These are phyloP conservation scores for Cerceris rybyensis DNA, from an alignment of 2,888 invertebrate species.

Conservation along the genomic window DNA sequence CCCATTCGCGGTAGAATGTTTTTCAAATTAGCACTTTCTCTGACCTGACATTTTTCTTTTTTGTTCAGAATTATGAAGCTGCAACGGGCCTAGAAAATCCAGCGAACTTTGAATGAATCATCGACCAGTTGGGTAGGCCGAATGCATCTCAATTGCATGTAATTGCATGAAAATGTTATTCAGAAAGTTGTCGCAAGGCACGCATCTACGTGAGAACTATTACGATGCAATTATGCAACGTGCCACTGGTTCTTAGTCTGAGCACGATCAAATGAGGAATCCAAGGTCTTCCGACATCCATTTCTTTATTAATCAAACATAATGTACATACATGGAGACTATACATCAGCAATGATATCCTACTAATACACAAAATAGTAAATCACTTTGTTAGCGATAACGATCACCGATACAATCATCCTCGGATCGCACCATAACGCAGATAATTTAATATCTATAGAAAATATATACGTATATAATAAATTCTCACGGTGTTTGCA, in stretches of 20 bases:
- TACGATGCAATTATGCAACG: constrained; percentile 18
- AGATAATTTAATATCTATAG: not conserved
- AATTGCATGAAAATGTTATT: not conserved
- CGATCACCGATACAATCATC: constrained; percentile 4
- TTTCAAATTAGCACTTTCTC: too few relatives aligned
- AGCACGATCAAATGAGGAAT: constrained; percentile 7
- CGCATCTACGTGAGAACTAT: constrained; percentile 1
- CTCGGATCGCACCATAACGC: not conserved
- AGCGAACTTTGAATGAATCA: too few relatives aligned
- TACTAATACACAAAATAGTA: constrained; percentile 43
- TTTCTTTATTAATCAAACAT: constrained; percentile 54
- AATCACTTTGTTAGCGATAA: constrained; percentile 20
- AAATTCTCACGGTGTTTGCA: not conserved
- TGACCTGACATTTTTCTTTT: too few relatives aligned
- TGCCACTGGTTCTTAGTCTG: not conserved
- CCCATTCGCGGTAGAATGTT: too few relatives aligned
- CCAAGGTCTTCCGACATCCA: constrained; percentile 32
- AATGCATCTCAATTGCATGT: too few relatives aligned
- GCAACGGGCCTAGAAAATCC: too few relatives aligned
- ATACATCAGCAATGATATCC: constrained; percentile 38
- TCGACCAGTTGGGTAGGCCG: too few relatives aligned
- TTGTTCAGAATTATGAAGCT: too few relatives aligned
- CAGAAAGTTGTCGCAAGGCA: not conserved
- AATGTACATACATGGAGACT: constrained; percentile 60
- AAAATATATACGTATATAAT: constrained; percentile 2